Base-by-base conservation (phyloP, 2,113 vertebrate species). In the Camelus dromedarius region DNA sequence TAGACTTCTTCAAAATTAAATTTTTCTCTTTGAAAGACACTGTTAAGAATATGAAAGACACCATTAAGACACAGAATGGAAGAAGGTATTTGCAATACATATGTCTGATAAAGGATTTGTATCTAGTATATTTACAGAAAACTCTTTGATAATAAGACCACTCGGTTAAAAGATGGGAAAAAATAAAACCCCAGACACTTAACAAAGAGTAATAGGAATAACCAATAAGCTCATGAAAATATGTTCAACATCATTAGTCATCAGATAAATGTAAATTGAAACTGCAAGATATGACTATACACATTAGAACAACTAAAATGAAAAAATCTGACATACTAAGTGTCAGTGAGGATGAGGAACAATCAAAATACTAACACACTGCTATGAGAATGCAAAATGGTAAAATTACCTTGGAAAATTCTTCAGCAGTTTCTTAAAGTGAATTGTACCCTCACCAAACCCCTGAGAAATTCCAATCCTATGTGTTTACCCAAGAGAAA, bases 1-100 rank as follows among this genome's bases (percentile, higher is more conserved):
- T 75, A 16, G 16, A n/a, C 42, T 88, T 93, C 76, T 46, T 91
- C 64, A 75, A 83, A 95, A 73, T 79, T 92, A 81, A 79, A 35
- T n/a, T 93, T 70, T 83, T 11, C n/a, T 75, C 22, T 66, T 89
- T 30, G 81, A 95, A 89, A 86, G 42, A 72, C 7, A 81, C 38
- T 72, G 1, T 67, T 92, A 81, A 70, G 14, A 89, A 35, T 76
- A 58, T 87, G 70, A 91, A 93, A 89, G 56, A 60, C 15, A 82
- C n/a, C 18, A n/a, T 64, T 28, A 90, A 73, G 26, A 50, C 64
- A 42, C 20, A 66, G 38, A 92, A 60, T 87, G 10, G 48, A 46
- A 38, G 26, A 67, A 92, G n/a, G 7, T 69, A n/a, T 58, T 79
- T 50, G 42, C 18, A 60, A 2, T 64, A 14, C 5, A 26, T 50